Conservation (phyloP, 2,888 invertebrate species). For the Athalia cordata region DNA sequence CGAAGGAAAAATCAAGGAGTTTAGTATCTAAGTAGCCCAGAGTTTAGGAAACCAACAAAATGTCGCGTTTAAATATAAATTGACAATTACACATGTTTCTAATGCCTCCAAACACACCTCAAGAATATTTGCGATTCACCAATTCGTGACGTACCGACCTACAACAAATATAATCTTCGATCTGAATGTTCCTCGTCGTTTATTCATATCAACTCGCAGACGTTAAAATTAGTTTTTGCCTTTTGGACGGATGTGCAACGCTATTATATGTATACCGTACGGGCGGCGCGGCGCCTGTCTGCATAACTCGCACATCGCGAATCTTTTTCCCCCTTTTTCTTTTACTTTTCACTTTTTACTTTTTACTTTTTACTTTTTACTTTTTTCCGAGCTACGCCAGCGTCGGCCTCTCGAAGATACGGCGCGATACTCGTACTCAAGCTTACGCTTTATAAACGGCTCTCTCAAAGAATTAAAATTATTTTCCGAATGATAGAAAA, state of each 20-base stretch:
- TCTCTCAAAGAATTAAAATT: too few relatives aligned
- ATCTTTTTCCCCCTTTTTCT: not conserved
- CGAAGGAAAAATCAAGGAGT: not conserved
- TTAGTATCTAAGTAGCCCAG: too few relatives aligned
- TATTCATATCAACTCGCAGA: constrained; percentile 17
- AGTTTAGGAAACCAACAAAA: too few relatives aligned
- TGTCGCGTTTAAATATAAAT: too few relatives aligned
- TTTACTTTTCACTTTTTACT: not conserved
- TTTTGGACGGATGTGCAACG: constrained; percentile 33
- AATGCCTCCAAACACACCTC: too few relatives aligned
- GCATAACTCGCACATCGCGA: constrained; percentile 16
- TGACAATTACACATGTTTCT: too few relatives aligned
- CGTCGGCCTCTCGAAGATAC: constrained; percentile 5
- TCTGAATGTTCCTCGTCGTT: constrained; percentile 27
- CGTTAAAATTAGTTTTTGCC: constrained; percentile 44
- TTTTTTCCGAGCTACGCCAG: too few relatives aligned
- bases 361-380: not conserved
- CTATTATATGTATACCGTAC: not conserved
- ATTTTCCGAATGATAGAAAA: too few relatives aligned
- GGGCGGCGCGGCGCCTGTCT: constrained; percentile 26
- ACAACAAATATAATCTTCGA: not conserved
- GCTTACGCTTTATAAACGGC: too few relatives aligned
- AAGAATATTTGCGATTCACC: too few relatives aligned
- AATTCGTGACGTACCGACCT: too few relatives aligned
- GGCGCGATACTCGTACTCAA: not conserved